A percentile compares a stretch with the other conserved stretches of the same genome.
Conservation (phyloP, 2,797 vertebrate genomes). For the Neomorphus geoffroyi region DNA sequence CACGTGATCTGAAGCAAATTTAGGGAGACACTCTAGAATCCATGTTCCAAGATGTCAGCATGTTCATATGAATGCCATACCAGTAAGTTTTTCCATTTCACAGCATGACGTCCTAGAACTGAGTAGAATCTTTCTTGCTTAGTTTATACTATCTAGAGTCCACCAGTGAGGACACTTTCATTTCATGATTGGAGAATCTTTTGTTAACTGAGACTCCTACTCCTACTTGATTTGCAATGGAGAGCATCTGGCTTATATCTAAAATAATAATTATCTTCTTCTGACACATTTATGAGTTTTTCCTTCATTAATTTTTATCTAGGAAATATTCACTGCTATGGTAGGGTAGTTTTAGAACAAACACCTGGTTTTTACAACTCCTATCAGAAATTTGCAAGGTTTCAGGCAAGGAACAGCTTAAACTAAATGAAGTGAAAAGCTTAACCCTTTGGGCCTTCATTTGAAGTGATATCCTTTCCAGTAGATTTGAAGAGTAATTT, state of each 20-base stretch:
- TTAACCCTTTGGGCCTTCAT: slow-evolving; percentile 60
- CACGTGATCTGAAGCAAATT: neutral
- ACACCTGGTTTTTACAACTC: slow-evolving; percentile 75
- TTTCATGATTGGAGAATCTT: neutral
- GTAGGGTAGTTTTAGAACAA: slow-evolving; percentile 74
- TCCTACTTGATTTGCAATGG: slow-evolving; percentile 46
- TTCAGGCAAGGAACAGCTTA: slow-evolving; percentile 63
- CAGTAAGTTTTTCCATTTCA: neutral
- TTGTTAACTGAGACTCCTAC: slow-evolving; percentile 9
- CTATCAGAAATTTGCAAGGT: slow-evolving; percentile 66
- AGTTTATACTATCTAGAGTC: neutral
- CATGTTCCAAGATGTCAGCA: neutral
- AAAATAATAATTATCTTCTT: slow-evolving; percentile 74
- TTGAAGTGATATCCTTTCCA: slow-evolving; percentile 34
- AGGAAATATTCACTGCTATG: slow-evolving; percentile 65
- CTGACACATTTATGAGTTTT: slow-evolving; percentile 74
- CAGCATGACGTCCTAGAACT: neutral
- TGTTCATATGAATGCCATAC: neutral
- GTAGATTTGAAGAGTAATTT: slow-evolving; percentile 32
- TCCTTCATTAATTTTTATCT: slow-evolving; percentile 77
- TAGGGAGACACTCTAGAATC: neutral
- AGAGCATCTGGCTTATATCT: slow-evolving; percentile 67
- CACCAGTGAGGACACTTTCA: neutral
- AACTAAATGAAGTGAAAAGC: slow-evolving; percentile 57
- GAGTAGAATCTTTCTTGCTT: neutral